A percentile compares a stretch with the other conserved stretches of the same genome.
phyloP scores from a whole-genome alignment of 2,888 invertebrate species.

The Hybos culiciformis region DNA sequence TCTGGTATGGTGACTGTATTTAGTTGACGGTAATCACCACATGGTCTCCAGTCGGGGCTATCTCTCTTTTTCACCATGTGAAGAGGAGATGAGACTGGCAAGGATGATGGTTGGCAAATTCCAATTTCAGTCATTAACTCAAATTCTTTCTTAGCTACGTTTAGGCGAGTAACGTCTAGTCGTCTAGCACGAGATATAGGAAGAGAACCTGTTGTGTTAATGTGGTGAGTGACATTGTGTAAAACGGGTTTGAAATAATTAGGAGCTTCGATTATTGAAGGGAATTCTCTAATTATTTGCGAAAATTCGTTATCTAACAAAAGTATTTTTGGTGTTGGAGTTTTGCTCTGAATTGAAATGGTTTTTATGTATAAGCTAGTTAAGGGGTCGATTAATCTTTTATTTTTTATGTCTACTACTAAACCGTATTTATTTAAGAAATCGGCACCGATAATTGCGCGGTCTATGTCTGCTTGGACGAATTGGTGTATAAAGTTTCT shows the following conservation, averaged over 20 bases:
- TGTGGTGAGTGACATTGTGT: constrained; percentile 1
- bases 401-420: no score
- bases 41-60: constrained; percentile 2
- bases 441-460: no score
- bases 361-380: no score
- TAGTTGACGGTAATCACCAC: constrained; percentile 3
- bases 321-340: no score
- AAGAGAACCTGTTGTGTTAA: constrained; percentile 2
- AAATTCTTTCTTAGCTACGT: constrained; percentile 3
- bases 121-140: constrained; percentile 4
- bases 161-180: constrained; percentile 1
- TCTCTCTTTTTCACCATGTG: constrained; percentile 5
- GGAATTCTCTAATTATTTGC: background rate
- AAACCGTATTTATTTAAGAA: no score
- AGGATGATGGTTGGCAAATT: constrained; percentile 3
- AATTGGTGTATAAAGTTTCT: no score
- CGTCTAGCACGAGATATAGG: constrained; percentile 1
- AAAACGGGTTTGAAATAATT: background rate
- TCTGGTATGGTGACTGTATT: background rate
- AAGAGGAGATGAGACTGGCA: background rate
- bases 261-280: background rate
- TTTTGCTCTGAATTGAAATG: no score
- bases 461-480: no score
- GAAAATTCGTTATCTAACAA: background rate
- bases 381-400: no score